These are phyloP conservation scores for Anorthoa munda DNA, from an alignment of 2,888 invertebrate genomes.

Conservation along the genomic window DNA sequence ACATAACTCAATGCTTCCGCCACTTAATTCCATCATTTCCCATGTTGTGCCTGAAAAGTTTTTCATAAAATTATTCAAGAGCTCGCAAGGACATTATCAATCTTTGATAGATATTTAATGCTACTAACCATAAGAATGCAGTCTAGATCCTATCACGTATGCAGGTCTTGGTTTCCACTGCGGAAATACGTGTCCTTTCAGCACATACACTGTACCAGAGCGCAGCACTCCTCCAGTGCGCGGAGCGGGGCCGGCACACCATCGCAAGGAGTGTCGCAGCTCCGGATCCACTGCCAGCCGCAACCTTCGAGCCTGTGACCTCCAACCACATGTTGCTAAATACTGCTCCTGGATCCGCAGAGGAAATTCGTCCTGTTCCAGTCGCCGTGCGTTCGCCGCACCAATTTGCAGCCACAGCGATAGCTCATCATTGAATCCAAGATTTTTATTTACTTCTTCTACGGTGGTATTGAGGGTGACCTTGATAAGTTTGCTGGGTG, in stretches of 20 bases:
- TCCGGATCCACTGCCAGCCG: constrained; percentile 93
- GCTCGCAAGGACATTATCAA: background rate
- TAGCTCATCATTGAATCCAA: constrained; percentile 88
- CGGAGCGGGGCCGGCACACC: constrained; percentile 91
- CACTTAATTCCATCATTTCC: constrained; percentile 86
- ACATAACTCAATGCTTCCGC: constrained; percentile 85
- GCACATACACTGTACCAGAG: constrained; percentile 90
- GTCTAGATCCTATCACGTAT: constrained; percentile 91
- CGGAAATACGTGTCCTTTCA: constrained; percentile 93
- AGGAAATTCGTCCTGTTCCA: constrained; percentile 90
- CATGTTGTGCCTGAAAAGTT: constrained; percentile 79
- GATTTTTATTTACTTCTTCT: constrained; percentile 87
- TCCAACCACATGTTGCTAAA: constrained; percentile 91
- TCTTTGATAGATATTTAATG: background rate
- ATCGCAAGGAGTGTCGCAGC: constrained; percentile 91
- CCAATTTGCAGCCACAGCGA: constrained; percentile 91
- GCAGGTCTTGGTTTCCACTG: constrained; percentile 92
- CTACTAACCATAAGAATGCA: constrained; percentile 90
- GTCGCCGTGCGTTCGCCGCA: constrained; percentile 89
- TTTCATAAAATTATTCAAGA: background rate
- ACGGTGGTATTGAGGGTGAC: constrained; percentile 91
- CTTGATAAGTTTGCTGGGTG: constrained; percentile 90
- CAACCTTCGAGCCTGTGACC: constrained; percentile 90
- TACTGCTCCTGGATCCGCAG: constrained; percentile 92
- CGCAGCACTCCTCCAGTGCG: constrained; percentile 84